Evolutionary conservation across 2,797 vertebrate genomes (phyloP), one percentile per base, ranked within the genome.

Genomic region (Capromys pilorides): DNA sequence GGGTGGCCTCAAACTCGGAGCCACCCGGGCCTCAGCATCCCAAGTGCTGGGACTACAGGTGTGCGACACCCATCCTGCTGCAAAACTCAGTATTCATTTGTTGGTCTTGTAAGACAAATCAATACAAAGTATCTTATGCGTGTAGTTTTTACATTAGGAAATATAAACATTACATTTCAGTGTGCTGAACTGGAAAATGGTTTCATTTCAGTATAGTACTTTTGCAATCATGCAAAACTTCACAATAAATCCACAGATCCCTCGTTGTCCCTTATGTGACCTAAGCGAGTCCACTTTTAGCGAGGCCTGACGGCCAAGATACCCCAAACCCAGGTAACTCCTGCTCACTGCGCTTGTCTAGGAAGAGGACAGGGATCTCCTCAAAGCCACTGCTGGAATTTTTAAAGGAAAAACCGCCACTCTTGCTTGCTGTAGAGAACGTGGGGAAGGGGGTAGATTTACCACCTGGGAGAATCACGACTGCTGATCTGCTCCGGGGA

Each of bases 121-220:
- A 93, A 94, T 1, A 80, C 26, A 93, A 94, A 57, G 66, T 61
- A 75, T 57, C 66, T 41, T 41, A 28, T 67, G 54, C 6, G 3
- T 86, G 62, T 73, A 94, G 75, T 86, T 66, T 95, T 77, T 90
- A 87, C 61, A 96, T 86, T 84, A 88, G 86, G 39, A 93, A 93
- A 95, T 33, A 89, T 5, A 54, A 95, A 93, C 41, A 89, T 36
- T 45, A 28, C 21, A 87, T 49, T 84, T 90, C 57, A 82, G 49
- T 66, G 77, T 28, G 61, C 0, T 77, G n/a, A 86, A 78, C 26
- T 69, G 36, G 69, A 22, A 86, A n/a, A 89, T 62, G 51, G 80
- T 73, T 87, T 82, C 16, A 64, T 39, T 45, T 8, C 59, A n/a
- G 69, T 69, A 59, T 59, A 54, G 33, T 59, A 66, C 57, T 78